phyloP scores from a whole-genome alignment of 2,113 vertebrate genomes.

The Etheostoma cragini region DNA sequence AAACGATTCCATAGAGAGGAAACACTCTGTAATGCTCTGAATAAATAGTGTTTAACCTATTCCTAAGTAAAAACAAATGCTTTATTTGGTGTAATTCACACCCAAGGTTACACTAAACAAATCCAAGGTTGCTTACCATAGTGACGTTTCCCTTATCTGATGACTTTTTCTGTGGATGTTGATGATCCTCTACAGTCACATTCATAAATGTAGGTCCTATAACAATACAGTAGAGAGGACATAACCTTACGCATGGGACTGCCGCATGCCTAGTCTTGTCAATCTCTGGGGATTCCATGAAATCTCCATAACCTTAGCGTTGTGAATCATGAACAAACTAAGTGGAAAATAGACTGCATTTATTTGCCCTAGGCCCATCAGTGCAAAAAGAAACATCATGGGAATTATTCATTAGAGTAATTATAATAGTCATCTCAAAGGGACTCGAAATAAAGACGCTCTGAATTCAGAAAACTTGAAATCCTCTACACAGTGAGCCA shows the following conservation, averaged over 20 bases:
- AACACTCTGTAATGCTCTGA: background rate
- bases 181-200: background rate
- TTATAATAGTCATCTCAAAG: constrained; percentile 53
- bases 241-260: constrained; percentile 14
- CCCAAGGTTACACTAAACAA: background rate
- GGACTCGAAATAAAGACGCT: constrained; percentile 24
- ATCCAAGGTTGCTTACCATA: background rate
- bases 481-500: background rate
- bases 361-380: constrained; percentile 11
- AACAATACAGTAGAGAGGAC: background rate
- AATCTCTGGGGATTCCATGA: constrained; percentile 30
- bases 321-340: constrained; percentile 26
- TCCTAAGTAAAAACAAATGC: background rate
- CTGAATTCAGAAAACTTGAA: constrained; percentile 9
- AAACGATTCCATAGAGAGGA: background rate
- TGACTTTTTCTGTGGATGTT: background rate
- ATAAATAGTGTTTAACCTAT: background rate
- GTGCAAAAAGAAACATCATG: constrained; percentile 35
- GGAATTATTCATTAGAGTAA: constrained; percentile 65
- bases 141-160: background rate
- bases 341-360: constrained; percentile 32
- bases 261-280: background rate
- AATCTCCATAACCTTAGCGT: constrained; percentile 43
- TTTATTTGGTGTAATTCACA: background rate
- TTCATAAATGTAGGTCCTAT: background rate